These are phyloP conservation scores for Crioceris asparagi DNA, from an alignment of 2,888 invertebrate genomes.

Conservation along the genomic window DNA sequence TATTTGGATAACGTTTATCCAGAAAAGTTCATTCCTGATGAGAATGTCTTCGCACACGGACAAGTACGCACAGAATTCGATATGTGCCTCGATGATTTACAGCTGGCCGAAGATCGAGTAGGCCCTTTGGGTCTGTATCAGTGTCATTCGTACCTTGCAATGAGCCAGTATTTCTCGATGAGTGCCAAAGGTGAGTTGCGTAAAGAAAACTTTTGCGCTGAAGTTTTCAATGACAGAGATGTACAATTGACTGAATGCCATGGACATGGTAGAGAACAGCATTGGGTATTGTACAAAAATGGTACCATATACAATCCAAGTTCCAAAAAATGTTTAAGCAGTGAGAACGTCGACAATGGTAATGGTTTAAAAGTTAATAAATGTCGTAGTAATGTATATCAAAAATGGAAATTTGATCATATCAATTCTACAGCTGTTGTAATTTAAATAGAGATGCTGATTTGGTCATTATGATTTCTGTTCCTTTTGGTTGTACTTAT, in stretches of 20 bases:
- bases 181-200: constrained; percentile 60
- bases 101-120: constrained; percentile 55
- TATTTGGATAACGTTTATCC: constrained; percentile 75
- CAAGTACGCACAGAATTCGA: constrained; percentile 46
- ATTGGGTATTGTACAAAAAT: constrained; percentile 31
- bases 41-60: constrained; percentile 70
- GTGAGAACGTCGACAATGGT: constrained; percentile 32
- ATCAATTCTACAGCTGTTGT: constrained; percentile 26
- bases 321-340: constrained; percentile 33
- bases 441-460: neutral
- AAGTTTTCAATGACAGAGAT: constrained; percentile 38
- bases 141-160: constrained; percentile 55
- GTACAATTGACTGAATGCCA: constrained; percentile 42
- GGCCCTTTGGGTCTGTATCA: constrained; percentile 65
- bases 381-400: constrained; percentile 29
- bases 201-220: constrained; percentile 68
- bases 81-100: constrained; percentile 71
- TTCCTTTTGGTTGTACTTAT: too few species aligned
- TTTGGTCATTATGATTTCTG: too few species aligned
- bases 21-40: constrained; percentile 82
- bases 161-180: constrained; percentile 67
- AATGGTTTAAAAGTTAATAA: constrained; percentile 30
- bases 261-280: constrained; percentile 36
- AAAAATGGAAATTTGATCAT: constrained; percentile 34
- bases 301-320: constrained; percentile 34